Percentiles rank a stretch among this genome's conserved stretches.
Evolutionary conservation across 2,888 invertebrate species (phyloP).

Genomic region (Achlya flavicornis): DNA sequence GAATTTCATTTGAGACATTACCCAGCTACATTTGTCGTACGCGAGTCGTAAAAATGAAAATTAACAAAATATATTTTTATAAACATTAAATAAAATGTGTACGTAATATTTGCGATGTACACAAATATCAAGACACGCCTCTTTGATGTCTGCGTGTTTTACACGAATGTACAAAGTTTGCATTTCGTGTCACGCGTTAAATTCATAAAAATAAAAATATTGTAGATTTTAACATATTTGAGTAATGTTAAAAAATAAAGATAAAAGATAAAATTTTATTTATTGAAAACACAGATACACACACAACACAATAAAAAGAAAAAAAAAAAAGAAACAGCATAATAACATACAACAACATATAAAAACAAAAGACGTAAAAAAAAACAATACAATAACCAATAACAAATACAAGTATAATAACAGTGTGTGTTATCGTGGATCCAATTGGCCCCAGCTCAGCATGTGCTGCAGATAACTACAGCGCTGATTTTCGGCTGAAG

Average conservation of each 20-base stretch:
- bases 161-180: background rate
- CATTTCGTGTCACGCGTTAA: slow-evolving; percentile 2
- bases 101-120: slow-evolving; percentile 25
- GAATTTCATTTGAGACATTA: background rate
- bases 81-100: slow-evolving; percentile 28
- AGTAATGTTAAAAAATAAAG: background rate
- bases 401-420: too few relatives aligned
- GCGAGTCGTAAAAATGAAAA: slow-evolving; percentile 33
- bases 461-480: too few relatives aligned
- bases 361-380: too few relatives aligned
- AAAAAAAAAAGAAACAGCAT: too few relatives aligned
- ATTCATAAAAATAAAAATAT: background rate
- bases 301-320: too few relatives aligned
- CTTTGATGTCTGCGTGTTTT: slow-evolving; percentile 27
- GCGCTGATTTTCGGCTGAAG: too few relatives aligned
- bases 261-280: too few relatives aligned
- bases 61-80: slow-evolving; percentile 28
- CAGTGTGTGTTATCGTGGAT: too few relatives aligned
- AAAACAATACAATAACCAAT: too few relatives aligned
- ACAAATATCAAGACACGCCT: slow-evolving; percentile 24
- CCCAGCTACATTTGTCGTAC: slow-evolving; percentile 24
- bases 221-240: background rate
- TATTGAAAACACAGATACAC: too few relatives aligned
- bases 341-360: too few relatives aligned
- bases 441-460: too few relatives aligned